Conservation (phyloP, 2,888 invertebrate genomes). For the Amaurobius ferox region DNA sequence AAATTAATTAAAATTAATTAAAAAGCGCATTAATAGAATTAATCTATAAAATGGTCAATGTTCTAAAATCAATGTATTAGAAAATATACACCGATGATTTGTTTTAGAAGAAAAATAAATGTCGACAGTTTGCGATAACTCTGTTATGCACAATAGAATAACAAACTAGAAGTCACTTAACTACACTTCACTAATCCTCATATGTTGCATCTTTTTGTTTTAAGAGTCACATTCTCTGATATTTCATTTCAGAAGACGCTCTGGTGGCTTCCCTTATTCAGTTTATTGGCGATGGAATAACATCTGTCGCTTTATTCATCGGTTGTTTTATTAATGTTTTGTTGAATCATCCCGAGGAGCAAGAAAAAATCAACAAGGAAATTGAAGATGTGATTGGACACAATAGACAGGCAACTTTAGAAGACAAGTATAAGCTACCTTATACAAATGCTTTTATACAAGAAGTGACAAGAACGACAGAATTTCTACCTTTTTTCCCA, state of each 20-base stretch:
- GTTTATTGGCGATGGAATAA: conserved; percentile 1
- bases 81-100: too few species aligned
- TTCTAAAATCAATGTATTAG: too few species aligned
- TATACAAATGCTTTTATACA: conserved; percentile 18
- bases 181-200: too few species aligned
- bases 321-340: not conserved
- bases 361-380: conserved; percentile 20
- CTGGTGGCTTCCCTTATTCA: not conserved
- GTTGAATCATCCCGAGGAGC: not conserved
- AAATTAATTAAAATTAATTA: too few species aligned
- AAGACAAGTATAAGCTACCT: conserved; percentile 8
- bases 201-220: too few species aligned
- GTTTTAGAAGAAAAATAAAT: too few species aligned
- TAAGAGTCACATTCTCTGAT: too few species aligned
- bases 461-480: conserved; percentile 6
- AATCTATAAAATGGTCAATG: too few species aligned
- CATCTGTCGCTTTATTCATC: not conserved
- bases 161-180: too few species aligned
- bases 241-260: not conserved
- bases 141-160: too few species aligned
- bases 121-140: too few species aligned
- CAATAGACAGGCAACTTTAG: not conserved
- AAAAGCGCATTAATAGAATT: too few species aligned
- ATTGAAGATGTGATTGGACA: not conserved
- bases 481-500: not conserved